A percentile compares a stretch with the other conserved stretches of the same genome.
These are phyloP conservation scores for Bilobella aurantiaca DNA, from an alignment of 1,140 invertebrate genomes.

Conservation along the genomic window DNA sequence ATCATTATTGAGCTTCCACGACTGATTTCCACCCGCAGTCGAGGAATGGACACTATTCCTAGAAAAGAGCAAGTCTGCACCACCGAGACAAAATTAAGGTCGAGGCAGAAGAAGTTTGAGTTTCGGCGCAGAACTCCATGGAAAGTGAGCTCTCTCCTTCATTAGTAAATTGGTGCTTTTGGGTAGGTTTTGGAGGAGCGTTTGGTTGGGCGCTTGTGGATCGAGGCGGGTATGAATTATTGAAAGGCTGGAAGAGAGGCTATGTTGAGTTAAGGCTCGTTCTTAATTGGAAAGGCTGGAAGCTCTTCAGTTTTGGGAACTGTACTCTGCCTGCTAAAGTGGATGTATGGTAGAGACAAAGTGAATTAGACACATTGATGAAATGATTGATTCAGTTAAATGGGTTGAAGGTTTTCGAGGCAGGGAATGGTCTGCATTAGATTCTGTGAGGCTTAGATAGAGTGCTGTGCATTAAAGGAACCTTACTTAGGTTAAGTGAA, in stretches of 20 bases:
- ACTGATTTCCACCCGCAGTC: neutral
- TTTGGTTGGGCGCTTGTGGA: neutral
- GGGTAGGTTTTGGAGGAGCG: neutral
- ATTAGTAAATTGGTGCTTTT: too few species aligned
- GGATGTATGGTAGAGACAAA: slow-evolving; percentile 2
- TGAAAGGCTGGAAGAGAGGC: too few species aligned
- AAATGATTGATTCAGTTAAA: slow-evolving; percentile 15
- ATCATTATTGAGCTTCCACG: neutral
- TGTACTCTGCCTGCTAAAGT: neutral
- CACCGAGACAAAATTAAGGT: too few species aligned
- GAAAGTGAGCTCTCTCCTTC: too few species aligned
- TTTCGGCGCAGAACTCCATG: too few species aligned
- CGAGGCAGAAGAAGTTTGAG: too few species aligned
- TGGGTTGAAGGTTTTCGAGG: neutral
- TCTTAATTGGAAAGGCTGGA: neutral
- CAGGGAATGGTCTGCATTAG: too few species aligned
- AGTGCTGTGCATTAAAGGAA: neutral
- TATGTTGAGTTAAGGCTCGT: neutral
- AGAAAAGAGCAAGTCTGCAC: too few species aligned
- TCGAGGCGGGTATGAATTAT: neutral
- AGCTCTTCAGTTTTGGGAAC: neutral
- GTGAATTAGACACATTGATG: slow-evolving; percentile 13
- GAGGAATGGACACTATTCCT: too few species aligned
- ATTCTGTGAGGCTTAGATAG: too few species aligned
- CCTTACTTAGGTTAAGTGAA: neutral